phyloP scores from a whole-genome alignment of 2,797 vertebrate genomes.

The Pelochelys cantorii region DNA sequence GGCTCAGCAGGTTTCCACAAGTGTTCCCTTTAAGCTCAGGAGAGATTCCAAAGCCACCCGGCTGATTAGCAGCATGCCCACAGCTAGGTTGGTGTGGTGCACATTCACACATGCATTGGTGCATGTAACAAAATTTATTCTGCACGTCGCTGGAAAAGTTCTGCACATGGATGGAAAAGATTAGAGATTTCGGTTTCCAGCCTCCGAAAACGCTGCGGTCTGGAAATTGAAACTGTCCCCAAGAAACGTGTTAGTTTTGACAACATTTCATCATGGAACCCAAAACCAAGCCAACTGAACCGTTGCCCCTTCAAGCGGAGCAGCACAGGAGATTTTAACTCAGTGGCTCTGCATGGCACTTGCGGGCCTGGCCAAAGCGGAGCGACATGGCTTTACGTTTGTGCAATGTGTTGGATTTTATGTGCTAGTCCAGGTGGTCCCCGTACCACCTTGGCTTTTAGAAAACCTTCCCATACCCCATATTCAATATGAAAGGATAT shows the following conservation, averaged over 20 bases:
- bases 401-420: background rate
- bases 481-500: too few relatives aligned
- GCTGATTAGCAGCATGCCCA: too few relatives aligned
- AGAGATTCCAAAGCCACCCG: too few relatives aligned
- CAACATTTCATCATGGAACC: background rate
- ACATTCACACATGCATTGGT: too few relatives aligned
- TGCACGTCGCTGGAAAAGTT: too few relatives aligned
- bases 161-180: too few relatives aligned
- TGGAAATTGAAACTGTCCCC: background rate
- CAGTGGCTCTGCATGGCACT: too few relatives aligned
- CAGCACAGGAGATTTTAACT: background rate
- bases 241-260: background rate
- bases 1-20: background rate
- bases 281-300: background rate
- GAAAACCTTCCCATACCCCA: too few relatives aligned
- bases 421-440: background rate
- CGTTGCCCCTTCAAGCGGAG: background rate
- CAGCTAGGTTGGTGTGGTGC: too few relatives aligned
- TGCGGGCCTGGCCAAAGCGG: background rate
- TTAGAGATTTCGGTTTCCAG: background rate
- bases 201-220: background rate
- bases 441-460: too few relatives aligned
- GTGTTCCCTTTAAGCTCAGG: too few relatives aligned
- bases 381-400: background rate
- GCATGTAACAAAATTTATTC: too few relatives aligned